Evolutionary conservation across 2,888 invertebrate genomes (phyloP).

Genomic region (Emmelina monodactyla): DNA sequence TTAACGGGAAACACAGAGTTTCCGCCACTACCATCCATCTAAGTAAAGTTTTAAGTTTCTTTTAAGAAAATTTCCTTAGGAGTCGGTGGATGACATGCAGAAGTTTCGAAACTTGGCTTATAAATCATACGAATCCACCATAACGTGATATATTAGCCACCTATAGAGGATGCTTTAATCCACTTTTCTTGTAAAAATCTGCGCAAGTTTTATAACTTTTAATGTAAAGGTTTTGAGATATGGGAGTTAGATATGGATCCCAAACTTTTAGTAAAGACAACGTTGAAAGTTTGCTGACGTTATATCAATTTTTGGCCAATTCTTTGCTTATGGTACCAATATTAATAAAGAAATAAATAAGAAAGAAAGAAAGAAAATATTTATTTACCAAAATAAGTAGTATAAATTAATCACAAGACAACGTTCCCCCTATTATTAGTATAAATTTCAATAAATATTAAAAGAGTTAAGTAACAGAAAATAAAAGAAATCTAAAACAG

Average conservation of each 20-base stretch:
- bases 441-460: no score
- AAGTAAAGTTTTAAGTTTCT: conserved; percentile 54
- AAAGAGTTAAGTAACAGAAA: no score
- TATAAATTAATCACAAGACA: no score
- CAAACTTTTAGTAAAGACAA: conserved; percentile 15
- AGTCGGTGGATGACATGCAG: conserved; percentile 56
- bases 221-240: conserved; percentile 41
- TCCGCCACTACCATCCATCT: conserved; percentile 31
- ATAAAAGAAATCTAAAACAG: no score
- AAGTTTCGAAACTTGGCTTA: conserved; percentile 54
- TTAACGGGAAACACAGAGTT: neutral
- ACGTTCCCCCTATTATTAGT: no score
- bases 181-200: conserved; percentile 52
- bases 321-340: no score
- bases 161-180: conserved; percentile 55
- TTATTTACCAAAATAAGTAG: no score
- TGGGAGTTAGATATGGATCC: conserved; percentile 26
- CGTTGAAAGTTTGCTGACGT: no score
- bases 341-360: no score
- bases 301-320: no score
- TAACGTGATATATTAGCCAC: conserved; percentile 53
- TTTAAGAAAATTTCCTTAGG: conserved; percentile 43
- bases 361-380: no score
- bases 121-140: conserved; percentile 54
- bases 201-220: conserved; percentile 36